A percentile compares a stretch with the other conserved stretches of the same genome.
Conservation (phyloP, 2,113 vertebrate species). For the Typhlomys cinereus region DNA sequence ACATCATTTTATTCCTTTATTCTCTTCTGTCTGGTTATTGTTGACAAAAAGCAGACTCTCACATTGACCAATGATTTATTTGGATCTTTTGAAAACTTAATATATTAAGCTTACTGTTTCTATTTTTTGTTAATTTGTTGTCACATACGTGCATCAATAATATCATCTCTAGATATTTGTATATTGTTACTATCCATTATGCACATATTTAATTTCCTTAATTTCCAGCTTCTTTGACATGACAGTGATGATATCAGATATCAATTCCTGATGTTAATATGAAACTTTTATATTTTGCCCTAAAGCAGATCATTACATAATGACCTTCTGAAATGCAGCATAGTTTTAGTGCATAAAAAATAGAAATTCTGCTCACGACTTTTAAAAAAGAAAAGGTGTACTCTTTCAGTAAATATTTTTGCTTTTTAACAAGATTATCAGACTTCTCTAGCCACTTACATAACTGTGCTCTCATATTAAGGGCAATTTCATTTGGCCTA, state of each 20-base stretch:
- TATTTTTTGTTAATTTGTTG: slow-evolving; percentile 12
- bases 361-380: neutral
- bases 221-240: neutral
- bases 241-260: neutral
- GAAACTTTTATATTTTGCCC: neutral
- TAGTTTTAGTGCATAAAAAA: neutral
- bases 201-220: neutral
- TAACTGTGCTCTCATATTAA: neutral
- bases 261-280: neutral
- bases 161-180: neutral
- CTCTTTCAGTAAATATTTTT: neutral
- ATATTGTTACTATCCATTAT: neutral
- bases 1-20: neutral
- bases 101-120: neutral
- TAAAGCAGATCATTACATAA: no score
- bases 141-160: neutral
- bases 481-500: neutral
- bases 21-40: neutral
- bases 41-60: neutral
- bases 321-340: neutral
- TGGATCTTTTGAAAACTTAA: neutral
- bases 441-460: neutral
- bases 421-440: neutral
- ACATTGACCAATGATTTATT: neutral
- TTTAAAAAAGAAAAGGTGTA: neutral